A percentile compares a stretch with the other conserved stretches of the same genome.
Conservation (phyloP, 1,140 invertebrate species). For the Bombus impatiens region DNA sequence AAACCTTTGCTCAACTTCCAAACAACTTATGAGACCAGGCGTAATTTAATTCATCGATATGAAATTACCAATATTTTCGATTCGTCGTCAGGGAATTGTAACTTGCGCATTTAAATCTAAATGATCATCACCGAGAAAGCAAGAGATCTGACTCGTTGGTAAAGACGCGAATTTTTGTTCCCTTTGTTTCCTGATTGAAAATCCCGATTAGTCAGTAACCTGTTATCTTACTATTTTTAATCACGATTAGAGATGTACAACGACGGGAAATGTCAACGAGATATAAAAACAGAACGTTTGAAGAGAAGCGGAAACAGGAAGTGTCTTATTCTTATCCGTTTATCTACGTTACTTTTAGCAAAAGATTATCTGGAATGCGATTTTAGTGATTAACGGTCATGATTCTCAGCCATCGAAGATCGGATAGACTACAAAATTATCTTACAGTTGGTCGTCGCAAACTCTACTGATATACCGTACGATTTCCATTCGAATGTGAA, state of each 20-base stretch:
- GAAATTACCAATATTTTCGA: background rate
- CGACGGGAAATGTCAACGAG: background rate
- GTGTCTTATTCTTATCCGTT: background rate
- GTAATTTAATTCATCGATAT: background rate
- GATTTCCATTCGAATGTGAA: conserved; percentile 12
- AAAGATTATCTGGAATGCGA: background rate
- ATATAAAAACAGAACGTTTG: background rate
- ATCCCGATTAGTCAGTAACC: background rate
- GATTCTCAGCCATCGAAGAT: too few species aligned
- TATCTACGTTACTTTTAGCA: background rate
- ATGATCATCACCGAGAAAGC: too few species aligned
- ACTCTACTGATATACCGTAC: background rate
- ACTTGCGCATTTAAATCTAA: too few species aligned
- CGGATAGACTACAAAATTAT: background rate
- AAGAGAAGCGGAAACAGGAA: background rate
- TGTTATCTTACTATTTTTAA: background rate
- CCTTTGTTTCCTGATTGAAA: background rate
- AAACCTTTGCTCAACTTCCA: background rate
- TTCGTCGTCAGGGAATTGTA: background rate
- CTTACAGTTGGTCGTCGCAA: background rate
- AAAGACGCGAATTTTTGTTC: background rate
- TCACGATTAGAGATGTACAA: background rate
- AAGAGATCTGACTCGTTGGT: background rate
- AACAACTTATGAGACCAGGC: background rate
- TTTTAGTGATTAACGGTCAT: background rate